Conservation (phyloP, 2,797 vertebrate genomes). For the Gallinago nigripennis region DNA sequence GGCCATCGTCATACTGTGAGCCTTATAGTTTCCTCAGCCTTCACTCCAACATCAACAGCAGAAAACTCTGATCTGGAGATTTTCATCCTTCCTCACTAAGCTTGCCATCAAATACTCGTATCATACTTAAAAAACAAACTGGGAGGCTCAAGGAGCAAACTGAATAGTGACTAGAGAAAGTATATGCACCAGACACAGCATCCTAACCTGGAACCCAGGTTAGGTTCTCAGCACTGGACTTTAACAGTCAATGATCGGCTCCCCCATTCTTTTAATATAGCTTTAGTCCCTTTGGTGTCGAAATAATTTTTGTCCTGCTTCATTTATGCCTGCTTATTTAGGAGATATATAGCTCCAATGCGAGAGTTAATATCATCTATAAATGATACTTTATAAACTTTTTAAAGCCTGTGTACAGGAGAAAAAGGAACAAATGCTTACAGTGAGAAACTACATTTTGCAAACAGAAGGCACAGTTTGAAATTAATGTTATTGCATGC, state of each 20-base stretch:
- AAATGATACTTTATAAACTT: neutral
- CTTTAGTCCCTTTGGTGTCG: rapidly evolving
- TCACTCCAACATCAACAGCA: neutral
- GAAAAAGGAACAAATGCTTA: neutral
- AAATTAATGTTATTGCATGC: neutral
- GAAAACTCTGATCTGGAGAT: neutral
- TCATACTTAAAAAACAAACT: neutral
- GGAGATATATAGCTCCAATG: neutral
- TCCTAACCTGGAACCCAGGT: neutral
- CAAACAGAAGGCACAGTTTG: neutral
- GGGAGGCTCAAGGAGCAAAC: neutral
- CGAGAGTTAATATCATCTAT: neutral
- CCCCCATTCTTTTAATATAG: neutral
- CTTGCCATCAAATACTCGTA: neutral
- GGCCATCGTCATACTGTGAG: neutral
- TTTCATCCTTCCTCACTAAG: neutral
- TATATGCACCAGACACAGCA: neutral
- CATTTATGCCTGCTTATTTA: neutral
- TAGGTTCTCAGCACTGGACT: neutral
- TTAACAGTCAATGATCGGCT: neutral
- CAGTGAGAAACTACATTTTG: neutral
- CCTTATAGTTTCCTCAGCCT: neutral
- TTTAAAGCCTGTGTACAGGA: neutral
- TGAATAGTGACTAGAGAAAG: neutral
- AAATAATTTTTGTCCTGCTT: neutral